phyloP scores from a whole-genome alignment of 2,113 vertebrate species.

The Ophiodon elongatus region DNA sequence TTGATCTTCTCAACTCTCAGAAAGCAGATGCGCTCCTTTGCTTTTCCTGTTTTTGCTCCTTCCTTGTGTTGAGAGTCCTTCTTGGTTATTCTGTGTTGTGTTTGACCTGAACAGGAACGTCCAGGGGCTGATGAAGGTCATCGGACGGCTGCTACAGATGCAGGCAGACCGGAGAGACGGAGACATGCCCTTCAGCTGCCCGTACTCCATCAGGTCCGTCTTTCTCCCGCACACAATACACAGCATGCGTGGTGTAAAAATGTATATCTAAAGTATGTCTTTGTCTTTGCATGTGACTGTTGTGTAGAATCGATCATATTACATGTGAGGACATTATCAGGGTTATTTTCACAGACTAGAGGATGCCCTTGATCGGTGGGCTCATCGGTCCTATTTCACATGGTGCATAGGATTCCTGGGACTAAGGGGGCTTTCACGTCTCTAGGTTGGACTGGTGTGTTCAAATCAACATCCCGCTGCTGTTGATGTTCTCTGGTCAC shows the following conservation, averaged over 20 bases:
- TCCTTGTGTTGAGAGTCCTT: neutral
- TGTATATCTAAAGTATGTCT: neutral
- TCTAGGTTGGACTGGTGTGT: neutral
- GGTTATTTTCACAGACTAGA: neutral
- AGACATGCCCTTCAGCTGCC: constrained; percentile 72
- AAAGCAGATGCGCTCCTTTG: neutral
- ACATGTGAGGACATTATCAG: neutral
- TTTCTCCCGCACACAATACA: neutral
- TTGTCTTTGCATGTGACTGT: neutral
- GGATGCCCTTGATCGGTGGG: neutral
- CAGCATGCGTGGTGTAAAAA: neutral
- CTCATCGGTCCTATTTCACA: neutral
- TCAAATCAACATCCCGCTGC: neutral
- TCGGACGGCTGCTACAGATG: constrained; percentile 89
- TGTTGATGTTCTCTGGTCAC: neutral
- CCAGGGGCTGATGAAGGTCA: constrained; percentile 91
- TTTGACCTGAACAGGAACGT: constrained; percentile 85
- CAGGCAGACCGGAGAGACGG: constrained; percentile 83
- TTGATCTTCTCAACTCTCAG: neutral
- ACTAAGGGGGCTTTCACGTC: neutral
- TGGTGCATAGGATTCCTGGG: neutral
- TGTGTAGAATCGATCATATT: neutral
- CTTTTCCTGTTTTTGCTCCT: neutral
- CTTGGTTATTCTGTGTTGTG: neutral
- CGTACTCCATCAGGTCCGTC: constrained; percentile 91